phyloP scores from a whole-genome alignment of 2,113 vertebrate genomes.

The Anarhynchus alexandrinus region DNA sequence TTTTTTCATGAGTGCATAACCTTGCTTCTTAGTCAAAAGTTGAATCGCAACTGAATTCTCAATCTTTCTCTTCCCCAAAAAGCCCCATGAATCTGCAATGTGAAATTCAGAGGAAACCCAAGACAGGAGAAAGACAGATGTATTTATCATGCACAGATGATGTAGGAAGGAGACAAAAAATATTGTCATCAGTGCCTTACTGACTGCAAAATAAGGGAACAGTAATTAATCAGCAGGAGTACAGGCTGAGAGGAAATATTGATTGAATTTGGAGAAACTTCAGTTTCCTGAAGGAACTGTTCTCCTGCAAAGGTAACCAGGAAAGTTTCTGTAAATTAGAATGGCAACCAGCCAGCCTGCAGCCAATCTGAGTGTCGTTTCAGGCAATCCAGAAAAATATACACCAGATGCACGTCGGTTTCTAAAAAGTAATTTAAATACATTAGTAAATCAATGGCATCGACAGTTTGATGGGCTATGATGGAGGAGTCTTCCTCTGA shows the following conservation, averaged over 20 bases:
- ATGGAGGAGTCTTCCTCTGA: constrained; percentile 25
- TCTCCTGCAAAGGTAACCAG: constrained; percentile 59
- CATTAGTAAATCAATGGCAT: constrained; percentile 50
- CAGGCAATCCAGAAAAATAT: constrained; percentile 32
- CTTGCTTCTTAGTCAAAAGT: background rate
- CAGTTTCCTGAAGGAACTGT: constrained; percentile 48
- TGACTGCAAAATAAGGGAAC: constrained; percentile 47
- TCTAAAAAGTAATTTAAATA: constrained; percentile 21
- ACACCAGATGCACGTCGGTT: constrained; percentile 32
- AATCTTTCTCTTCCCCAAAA: constrained; percentile 17
- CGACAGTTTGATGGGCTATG: constrained; percentile 43
- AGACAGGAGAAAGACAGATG: constrained; percentile 19
- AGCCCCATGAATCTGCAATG: background rate
- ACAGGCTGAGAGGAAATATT: constrained; percentile 56
- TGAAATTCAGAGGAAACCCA: background rate
- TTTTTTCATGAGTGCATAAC: background rate
- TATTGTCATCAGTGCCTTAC: constrained; percentile 21
- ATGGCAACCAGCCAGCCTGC: constrained; percentile 35
- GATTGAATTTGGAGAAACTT: constrained; percentile 46
- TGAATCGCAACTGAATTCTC: background rate
- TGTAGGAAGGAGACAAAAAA: constrained; percentile 56
- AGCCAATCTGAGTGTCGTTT: constrained; percentile 34
- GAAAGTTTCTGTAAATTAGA: constrained; percentile 63
- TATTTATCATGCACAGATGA: constrained; percentile 68
- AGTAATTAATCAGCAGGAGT: constrained; percentile 57